Conservation (phyloP, 1,140 invertebrate genomes). For the Propsilocerus akamusi region DNA sequence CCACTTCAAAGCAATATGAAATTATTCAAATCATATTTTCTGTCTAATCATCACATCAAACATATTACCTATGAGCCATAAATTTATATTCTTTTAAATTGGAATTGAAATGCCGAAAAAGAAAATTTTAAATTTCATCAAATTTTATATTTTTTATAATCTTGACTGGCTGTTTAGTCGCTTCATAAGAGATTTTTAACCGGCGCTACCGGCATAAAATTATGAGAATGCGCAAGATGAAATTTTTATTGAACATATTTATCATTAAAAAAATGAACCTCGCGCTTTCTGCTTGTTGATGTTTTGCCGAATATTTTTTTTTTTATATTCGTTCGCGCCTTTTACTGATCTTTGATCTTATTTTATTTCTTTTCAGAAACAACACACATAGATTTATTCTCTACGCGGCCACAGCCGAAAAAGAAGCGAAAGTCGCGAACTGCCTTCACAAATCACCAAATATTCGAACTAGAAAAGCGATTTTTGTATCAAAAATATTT, state of each 20-base stretch:
- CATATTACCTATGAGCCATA: neutral
- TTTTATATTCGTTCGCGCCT: neutral
- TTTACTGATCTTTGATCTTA: neutral
- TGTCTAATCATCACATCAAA: slow-evolving; percentile 3
- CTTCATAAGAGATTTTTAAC: slow-evolving; percentile 19
- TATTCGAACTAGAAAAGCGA: slow-evolving; percentile 91
- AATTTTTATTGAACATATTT: too few relatives aligned
- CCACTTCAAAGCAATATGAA: neutral
- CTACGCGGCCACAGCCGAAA: slow-evolving; percentile 80
- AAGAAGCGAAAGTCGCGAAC: slow-evolving; percentile 98
- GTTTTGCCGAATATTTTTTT: too few relatives aligned
- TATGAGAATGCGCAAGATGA: neutral
- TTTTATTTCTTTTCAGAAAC: slow-evolving; percentile 15
- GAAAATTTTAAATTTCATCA: too few relatives aligned
- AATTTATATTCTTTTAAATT: neutral
- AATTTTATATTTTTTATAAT: slow-evolving; percentile 2
- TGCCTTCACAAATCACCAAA: slow-evolving; percentile 96
- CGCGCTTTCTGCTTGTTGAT: too few relatives aligned
- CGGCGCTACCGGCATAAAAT: slow-evolving; percentile 28
- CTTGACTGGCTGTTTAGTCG: slow-evolving; percentile 3
- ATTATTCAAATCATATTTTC: slow-evolving; percentile 4
- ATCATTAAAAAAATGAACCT: too few relatives aligned
- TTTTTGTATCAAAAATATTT: slow-evolving; percentile 97
- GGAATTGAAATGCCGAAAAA: neutral
- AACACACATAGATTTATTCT: slow-evolving; percentile 66